phyloP scores from a whole-genome alignment of 2,888 invertebrate species.

The Drosophila pegasa region DNA sequence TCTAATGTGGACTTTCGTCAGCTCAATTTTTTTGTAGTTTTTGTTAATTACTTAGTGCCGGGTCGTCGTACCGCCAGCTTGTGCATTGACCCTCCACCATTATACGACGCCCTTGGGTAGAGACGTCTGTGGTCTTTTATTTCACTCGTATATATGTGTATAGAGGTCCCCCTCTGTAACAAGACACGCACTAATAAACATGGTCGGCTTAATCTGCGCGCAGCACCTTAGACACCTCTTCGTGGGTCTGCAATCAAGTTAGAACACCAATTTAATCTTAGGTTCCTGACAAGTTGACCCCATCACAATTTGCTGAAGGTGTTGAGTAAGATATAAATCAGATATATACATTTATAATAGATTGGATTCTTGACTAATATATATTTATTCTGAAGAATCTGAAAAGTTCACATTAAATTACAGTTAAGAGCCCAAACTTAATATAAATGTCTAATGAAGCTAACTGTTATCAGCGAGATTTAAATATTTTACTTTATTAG shows the following conservation, averaged over 20 bases:
- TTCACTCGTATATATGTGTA: neutral
- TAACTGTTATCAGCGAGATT: neutral
- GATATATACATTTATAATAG: no score
- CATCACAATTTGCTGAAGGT: neutral
- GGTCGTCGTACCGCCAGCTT: slow-evolving; percentile 50
- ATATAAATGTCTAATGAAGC: neutral
- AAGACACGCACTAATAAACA: slow-evolving; percentile 45
- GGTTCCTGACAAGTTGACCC: neutral
- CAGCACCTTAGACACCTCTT: neutral
- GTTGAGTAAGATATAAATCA: no score
- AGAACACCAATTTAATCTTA: neutral
- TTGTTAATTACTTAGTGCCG: slow-evolving; percentile 41
- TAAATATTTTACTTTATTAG: no score
- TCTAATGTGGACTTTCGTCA: slow-evolving; percentile 23
- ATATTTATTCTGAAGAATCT: neutral
- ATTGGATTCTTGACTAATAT: no score
- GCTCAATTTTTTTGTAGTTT: slow-evolving; percentile 25
- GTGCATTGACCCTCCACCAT: slow-evolving; percentile 56
- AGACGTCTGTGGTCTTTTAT: slow-evolving; percentile 8
- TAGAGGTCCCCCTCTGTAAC: slow-evolving; percentile 3
- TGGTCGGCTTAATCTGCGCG: slow-evolving; percentile 1
- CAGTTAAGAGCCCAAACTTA: neutral
- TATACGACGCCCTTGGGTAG: slow-evolving; percentile 35
- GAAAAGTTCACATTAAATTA: no score
- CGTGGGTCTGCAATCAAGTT: neutral